These are phyloP conservation scores for Abscondita cerata DNA, from an alignment of 2,888 invertebrate genomes.

Conservation along the genomic window DNA sequence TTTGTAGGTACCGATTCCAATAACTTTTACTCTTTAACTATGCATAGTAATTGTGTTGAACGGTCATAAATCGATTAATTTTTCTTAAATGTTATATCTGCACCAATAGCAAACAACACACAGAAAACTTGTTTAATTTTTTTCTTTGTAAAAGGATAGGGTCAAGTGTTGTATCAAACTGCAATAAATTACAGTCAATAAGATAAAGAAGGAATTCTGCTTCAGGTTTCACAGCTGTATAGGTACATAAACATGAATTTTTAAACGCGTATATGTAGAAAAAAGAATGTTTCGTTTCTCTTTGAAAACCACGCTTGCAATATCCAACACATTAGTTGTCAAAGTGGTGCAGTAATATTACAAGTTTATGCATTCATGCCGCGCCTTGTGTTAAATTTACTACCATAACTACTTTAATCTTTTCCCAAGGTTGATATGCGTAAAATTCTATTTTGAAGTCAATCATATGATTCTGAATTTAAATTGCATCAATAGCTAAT, in stretches of 20 bases:
- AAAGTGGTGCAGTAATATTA: conserved; percentile 51
- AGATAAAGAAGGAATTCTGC: conserved; percentile 23
- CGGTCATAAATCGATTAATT: too few species aligned
- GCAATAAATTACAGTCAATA: conserved; percentile 21
- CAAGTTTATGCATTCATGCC: conserved; percentile 48
- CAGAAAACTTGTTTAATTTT: not conserved
- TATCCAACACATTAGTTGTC: conserved; percentile 46
- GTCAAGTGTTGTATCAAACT: conserved; percentile 20
- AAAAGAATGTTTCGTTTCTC: conserved; percentile 23
- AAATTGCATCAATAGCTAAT: too few species aligned
- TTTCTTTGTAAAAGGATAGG: conserved; percentile 1
- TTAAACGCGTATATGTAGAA: conserved; percentile 18
- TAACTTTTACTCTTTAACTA: not conserved
- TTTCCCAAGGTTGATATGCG: conserved; percentile 31
- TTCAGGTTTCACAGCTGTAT: conserved; percentile 25
- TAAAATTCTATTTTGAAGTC: conserved; percentile 27
- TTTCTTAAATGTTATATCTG: not conserved
- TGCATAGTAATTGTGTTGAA: too few species aligned
- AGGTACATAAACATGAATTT: conserved; percentile 32
- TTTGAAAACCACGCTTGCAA: conserved; percentile 34
- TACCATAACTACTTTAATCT: conserved; percentile 38
- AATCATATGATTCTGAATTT: not conserved
- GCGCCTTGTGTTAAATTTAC: conserved; percentile 38
- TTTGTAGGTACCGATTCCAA: not conserved
- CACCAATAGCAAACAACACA: not conserved